Evolutionary conservation across 2,113 vertebrate species (phyloP), one percentile per base, ranked within the genome.

Genomic region (Regulus satrapa): DNA sequence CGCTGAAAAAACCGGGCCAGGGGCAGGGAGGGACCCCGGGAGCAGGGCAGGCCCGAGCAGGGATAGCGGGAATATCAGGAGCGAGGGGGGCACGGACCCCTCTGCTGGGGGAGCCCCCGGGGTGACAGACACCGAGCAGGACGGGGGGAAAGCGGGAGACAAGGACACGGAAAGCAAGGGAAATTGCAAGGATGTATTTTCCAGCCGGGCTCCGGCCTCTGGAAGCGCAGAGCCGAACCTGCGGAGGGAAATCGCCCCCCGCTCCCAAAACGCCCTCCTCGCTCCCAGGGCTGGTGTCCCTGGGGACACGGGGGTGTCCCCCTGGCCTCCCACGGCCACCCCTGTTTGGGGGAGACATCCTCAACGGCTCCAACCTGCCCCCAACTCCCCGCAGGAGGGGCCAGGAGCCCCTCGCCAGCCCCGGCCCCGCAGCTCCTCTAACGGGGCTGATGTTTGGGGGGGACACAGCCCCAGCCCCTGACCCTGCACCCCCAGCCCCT

Each of bases 361-460:
- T n/a, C 85, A 36, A 88, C 71, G 92, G 97, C 98, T 96, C 97
- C 98, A 98, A 98, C 98, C 98, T 98, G 98, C 97, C 97, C 54
- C 48, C 97, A 98, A 98, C 98, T 98, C 98, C 97, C 92, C 83
- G 48, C 74, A 93, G 97, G 49, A 66, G 63, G 54, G 1, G 66
- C 0, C 7, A 23, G 80, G 31, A 94, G 69, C 51, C 78, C 67
- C 58, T n/a, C n/a, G n/a, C n/a, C n/a, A n/a, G n/a, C n/a, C n/a
- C n/a, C n/a, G 12, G 78, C 83, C 49, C 88, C 95, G 67, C 97
- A 97, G 91, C 97, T 98, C 94, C 95, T 56, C 55, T 96, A 93
- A 97, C 95, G 96, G 86, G 32, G 83, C 92, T 93, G 78, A 51
- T 40, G 25, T 34, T 12, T 28, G 25, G 40, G 48, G 26, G 24